phyloP scores from a whole-genome alignment of 2,888 invertebrate species.

The Lasiommata megera region DNA sequence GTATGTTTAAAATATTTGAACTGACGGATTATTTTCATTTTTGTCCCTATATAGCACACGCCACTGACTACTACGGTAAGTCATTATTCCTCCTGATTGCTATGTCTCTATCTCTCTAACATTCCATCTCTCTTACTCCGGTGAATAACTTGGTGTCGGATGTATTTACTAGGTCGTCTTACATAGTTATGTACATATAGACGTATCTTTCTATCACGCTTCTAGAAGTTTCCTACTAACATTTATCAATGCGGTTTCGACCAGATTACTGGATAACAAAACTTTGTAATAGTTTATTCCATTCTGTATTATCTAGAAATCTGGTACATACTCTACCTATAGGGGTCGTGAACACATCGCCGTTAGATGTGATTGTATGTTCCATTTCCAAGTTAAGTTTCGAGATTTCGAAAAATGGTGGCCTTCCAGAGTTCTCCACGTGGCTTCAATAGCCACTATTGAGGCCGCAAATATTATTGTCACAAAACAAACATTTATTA shows the following conservation, averaged over 20 bases:
- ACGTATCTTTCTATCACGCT: conserved; percentile 68
- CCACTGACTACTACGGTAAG: conserved; percentile 99
- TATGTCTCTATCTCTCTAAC: conserved; percentile 57
- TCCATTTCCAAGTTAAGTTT: conserved; percentile 42
- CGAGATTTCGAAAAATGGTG: conserved; percentile 41
- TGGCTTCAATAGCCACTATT: conserved; percentile 47
- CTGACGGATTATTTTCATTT: conserved; percentile 70
- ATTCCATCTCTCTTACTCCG: conserved; percentile 49
- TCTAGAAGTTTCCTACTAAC: conserved; percentile 77
- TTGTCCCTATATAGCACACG: conserved; percentile 89
- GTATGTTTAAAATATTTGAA: conserved; percentile 40
- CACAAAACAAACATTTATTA: conserved; percentile 43
- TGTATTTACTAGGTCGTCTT: conserved; percentile 49
- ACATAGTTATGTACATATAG: conserved; percentile 65
- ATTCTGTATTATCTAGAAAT: conserved; percentile 56
- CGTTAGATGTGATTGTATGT: conserved; percentile 41
- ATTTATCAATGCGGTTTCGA: conserved; percentile 50
- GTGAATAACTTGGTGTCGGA: conserved; percentile 72
- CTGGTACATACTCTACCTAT: conserved; percentile 45
- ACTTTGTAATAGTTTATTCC: conserved; percentile 2
- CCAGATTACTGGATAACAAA: conserved; percentile 64
- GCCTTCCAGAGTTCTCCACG: conserved; percentile 83
- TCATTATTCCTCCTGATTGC: conserved; percentile 86
- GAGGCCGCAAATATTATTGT: conserved; percentile 54
- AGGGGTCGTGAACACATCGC: conserved; percentile 46